Evolutionary conservation across 2,888 invertebrate species (phyloP), one percentile per base, ranked within the genome.

Genomic region (Cephonodes hylas): DNA sequence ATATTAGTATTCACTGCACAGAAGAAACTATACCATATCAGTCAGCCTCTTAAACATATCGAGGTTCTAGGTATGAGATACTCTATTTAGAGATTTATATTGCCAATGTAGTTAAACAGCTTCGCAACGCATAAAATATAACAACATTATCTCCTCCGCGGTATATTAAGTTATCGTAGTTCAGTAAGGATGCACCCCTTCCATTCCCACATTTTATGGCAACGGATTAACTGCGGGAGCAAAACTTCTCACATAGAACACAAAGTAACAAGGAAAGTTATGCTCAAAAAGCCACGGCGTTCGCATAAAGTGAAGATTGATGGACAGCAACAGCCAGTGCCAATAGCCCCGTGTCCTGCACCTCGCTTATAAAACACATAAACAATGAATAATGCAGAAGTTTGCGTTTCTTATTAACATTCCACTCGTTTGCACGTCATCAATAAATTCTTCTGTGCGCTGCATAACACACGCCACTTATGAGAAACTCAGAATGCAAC

Each of bases 401-500:
- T 53, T 53, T 53, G 53, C 53, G 18, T 27, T 45, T 53, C 31
- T 53, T 15, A 53, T 53, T 53, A 60, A 45, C 46, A 60, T 48
- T 60, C 60, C 27, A 7, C 18, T 53, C 31, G 48, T 38, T 6
- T 15, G 18, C 48, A 38, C 48, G 38, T 60, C 48, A 60, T 60
- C 38, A 60, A 48, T 60, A 48, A 59, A 59, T 59, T 48, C 23
- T 34, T 38, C 38, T 59, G 59, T 59, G 46, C 59, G 15, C n/a
- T 23, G 60, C 60, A 60, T 60, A 53, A 31, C 31, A 18, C 18
- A 53, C 10, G 46, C 46, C 23, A 23, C 23, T 23, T 46, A 46
- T 53, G 18, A 53, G 27, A 53, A 45, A 18, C 31, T 18, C 18
- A 31, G 31, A 31, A 31, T 18, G 31, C 27, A 20, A 18, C 27